A percentile compares a stretch with the other conserved stretches of the same genome.
Conservation (phyloP, 1,140 invertebrate species). For the Mylabris phalerata region DNA sequence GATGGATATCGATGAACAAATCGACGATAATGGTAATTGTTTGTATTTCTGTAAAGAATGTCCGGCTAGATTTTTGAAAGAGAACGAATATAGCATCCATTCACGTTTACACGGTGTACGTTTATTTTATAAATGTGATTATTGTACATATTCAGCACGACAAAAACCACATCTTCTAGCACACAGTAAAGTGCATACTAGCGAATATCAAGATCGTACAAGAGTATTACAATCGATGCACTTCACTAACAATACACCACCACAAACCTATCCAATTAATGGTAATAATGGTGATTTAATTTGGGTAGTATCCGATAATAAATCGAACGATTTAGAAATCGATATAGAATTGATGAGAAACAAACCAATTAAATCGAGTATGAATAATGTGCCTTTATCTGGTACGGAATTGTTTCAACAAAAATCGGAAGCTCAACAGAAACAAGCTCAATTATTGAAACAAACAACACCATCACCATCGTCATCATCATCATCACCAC, state of each 20-base stretch:
- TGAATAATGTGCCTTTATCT: conserved; percentile 49
- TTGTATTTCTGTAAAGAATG: conserved; percentile 61
- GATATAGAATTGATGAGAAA: conserved; percentile 16
- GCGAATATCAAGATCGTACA: conserved; percentile 74
- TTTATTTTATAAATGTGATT: conserved; percentile 60
- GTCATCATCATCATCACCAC: not conserved
- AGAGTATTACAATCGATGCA: conserved; percentile 59
- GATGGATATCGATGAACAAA: conserved; percentile 27
- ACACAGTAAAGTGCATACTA: conserved; percentile 71
- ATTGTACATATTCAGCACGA: conserved; percentile 70
- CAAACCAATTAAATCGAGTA: conserved; percentile 37
- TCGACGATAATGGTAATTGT: conserved; percentile 31
- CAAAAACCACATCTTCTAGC: conserved; percentile 62
- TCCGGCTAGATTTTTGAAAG: conserved; percentile 63
- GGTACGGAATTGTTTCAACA: conserved; percentile 56
- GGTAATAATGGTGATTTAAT: conserved; percentile 38
- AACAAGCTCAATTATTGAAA: not conserved
- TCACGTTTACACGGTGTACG: conserved; percentile 56
- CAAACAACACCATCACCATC: conserved; percentile 12
- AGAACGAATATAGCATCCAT: conserved; percentile 62
- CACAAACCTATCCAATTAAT: conserved; percentile 49
- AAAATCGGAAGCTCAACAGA: conserved; percentile 51
- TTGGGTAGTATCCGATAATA: conserved; percentile 53
- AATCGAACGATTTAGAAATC: conserved; percentile 23
- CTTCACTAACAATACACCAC: conserved; percentile 56